Percentiles rank a stretch among this genome's conserved stretches.
Conservation (phyloP, 1,140 invertebrate genomes). For the Ladona fulva region DNA sequence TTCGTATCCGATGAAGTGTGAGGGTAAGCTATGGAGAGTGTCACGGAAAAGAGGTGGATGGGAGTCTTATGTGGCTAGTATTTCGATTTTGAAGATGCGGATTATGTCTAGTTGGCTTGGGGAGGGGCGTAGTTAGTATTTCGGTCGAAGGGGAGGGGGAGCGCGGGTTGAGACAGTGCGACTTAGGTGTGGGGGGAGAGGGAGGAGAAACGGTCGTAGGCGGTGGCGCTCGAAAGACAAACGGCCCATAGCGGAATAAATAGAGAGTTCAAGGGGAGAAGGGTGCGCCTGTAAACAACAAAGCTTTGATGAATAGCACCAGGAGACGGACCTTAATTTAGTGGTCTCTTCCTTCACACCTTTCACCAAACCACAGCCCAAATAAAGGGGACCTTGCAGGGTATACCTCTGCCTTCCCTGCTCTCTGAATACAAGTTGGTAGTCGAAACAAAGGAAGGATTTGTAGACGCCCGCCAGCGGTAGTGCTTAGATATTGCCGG, state of each 20-base stretch:
- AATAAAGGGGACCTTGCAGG: no score
- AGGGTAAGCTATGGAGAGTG: no score
- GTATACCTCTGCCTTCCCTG: no score
- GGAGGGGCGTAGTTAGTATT: background rate
- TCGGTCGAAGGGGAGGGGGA: background rate
- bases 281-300: background rate
- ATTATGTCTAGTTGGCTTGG: background rate
- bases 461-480: no score
- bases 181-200: background rate
- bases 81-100: background rate
- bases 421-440: no score
- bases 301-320: background rate
- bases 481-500: no score
- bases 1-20: no score
- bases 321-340: background rate
- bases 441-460: no score
- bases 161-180: background rate
- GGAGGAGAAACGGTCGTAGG: background rate
- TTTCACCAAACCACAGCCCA: background rate
- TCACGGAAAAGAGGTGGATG: no score
- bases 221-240: background rate
- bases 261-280: background rate
- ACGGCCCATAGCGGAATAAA: background rate
- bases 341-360: background rate
- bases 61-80: no score